Base-by-base conservation (phyloP, 2,113 vertebrate genomes). In the Scophthalmus maximus region DNA sequence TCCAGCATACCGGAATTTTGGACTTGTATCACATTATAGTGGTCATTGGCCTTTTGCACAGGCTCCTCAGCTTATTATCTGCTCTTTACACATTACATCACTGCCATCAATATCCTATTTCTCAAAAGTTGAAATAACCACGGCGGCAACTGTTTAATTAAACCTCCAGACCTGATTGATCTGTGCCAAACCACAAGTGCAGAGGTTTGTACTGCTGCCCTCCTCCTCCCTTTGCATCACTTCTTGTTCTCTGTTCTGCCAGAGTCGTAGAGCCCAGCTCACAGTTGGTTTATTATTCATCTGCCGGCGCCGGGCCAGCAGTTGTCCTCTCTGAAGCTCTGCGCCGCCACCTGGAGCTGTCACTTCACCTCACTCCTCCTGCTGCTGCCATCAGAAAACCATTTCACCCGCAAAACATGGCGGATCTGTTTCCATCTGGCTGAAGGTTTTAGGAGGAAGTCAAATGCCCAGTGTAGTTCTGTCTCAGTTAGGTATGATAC, bases 251-350 rank as follows among this genome's bases (percentile, higher is more conserved):
- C 72, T 79, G 71, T 82, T 84, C 73, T 59, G 63, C 27, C 52
- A 75, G 78, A 68, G 11, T 34, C 69, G 71, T 61, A 18, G 50
- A 42, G 44, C 80, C 89, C 84, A 57, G 77, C 89, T 90, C 87
- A 90, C 93, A 94, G 91, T 93, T 81, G 92, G 51, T 87, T 91
- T 86, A 91, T 82, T 92, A 91, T 90, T 91, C 87, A 38, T 94
- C 73, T 88, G 85, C 83, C 93, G 93, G 96, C 85, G 86, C 93
- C 82, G 93, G 93, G 84, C 90, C 94, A 86, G 80, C 91, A 83
- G 87, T 89, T 34, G 32, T 34, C 32, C 32, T 8, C 76, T 76
- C 70, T 79, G 76, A 74, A 75, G 77, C 81, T 46, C 87, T 42
- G 68, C 66, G 68, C 73, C 47, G 65, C 74, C 90, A 93, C 89